Evolutionary conservation across 2,888 invertebrate species (phyloP), one percentile per base, ranked within the genome.

Genomic region (Cataglyphis altisquamis): DNA sequence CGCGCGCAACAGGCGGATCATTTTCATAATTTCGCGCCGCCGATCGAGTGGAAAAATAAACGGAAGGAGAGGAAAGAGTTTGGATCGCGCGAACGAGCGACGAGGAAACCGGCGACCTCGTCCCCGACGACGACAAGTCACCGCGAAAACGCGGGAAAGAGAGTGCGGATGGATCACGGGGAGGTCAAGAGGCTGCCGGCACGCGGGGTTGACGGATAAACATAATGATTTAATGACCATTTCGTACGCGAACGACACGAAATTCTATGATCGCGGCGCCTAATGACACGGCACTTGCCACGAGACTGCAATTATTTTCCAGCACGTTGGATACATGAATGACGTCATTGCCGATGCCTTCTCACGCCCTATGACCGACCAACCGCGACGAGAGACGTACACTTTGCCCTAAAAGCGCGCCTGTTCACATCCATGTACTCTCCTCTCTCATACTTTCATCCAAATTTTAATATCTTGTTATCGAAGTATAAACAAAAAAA

Each of bases 261-360:
- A 94, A 93, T 94, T 94, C 93, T 94, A 94, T 93, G 93, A 94
- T 94, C 93, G 92, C 91, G 92, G 85, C 88, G 90, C 93, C 93
- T 94, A 94, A 94, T 94, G 94, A 94, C 94, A 94, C 92, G 93
- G 93, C 93, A 94, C 93, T 94, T 94, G 93, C 93, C 91, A 94
- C 93, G 93, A 92, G 93, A 90, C 93, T 94, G 92, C 94, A 94
- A 94, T 94, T 94, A 94, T 94, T 94, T 92, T 91, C 92, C 93
- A 89, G 94, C 93, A 93, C 93, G 94, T 94, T 93, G 93, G 89
- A 90, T 92, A 86, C 55, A 41, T 86, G 88, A 85, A 89, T 94
- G 94, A 94, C 94, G 94, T 94, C 94, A 94, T 87, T 88, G 88
- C 86, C 85, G 62, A 90, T 91, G 91, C 91, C 93, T 94, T 94